Evolutionary conservation across 2,888 invertebrate species (phyloP).

Genomic region (Andrena fulva): DNA sequence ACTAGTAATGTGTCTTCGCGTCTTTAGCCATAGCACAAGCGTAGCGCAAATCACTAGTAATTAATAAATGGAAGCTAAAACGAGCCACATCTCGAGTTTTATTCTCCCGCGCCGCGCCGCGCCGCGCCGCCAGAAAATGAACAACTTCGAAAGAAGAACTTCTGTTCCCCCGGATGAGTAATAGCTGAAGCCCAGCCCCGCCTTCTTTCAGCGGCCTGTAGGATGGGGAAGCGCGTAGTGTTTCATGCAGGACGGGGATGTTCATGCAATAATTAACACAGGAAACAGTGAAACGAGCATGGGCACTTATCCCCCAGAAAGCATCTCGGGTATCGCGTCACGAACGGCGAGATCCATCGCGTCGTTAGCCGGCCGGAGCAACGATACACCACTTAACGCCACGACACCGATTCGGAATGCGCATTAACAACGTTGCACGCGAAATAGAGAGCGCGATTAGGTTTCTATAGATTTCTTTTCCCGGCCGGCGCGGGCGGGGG

Average conservation of each 20-base stretch:
- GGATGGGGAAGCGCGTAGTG: too few species aligned
- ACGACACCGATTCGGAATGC: conserved; percentile 52
- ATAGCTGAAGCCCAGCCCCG: too few species aligned
- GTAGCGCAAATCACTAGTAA: too few species aligned
- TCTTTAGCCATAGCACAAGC: too few species aligned
- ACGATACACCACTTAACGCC: conserved; percentile 44
- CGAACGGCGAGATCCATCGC: conserved; percentile 18
- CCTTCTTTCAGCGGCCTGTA: too few species aligned
- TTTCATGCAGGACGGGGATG: neutral
- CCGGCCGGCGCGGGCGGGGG: neutral
- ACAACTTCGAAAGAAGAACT: too few species aligned
- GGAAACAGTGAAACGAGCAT: neutral
- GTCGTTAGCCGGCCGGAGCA: conserved; percentile 15
- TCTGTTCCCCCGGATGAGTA: too few species aligned
- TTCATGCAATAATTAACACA: conserved; percentile 9
- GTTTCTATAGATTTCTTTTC: conserved; percentile 54
- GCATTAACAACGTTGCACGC: conserved; percentile 43
- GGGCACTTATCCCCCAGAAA: conserved; percentile 11
- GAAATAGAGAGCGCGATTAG: conserved; percentile 52
- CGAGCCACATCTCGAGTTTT: too few species aligned
- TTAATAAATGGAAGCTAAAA: too few species aligned
- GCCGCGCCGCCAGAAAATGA: too few species aligned
- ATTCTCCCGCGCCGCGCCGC: too few species aligned
- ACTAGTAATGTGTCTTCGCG: too few species aligned
- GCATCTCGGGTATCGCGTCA: conserved; percentile 31